A percentile compares a stretch with the other conserved stretches of the same genome.
Conservation (phyloP, 2,888 invertebrate genomes). For the Drosophila putrida region DNA sequence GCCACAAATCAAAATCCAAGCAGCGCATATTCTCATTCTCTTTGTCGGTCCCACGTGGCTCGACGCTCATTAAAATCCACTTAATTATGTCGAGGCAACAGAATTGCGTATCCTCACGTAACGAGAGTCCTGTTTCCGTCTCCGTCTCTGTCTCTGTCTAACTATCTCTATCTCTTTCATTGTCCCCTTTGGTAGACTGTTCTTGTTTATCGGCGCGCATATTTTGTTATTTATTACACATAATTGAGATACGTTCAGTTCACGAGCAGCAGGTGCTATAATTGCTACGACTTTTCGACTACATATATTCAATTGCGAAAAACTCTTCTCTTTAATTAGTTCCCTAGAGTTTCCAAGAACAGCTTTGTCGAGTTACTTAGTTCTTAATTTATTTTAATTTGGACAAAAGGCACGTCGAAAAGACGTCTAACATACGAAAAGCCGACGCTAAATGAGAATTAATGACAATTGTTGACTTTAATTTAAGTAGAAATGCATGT, state of each 20-base stretch:
- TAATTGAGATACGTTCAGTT: slow-evolving; percentile 70
- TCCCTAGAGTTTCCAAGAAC: slow-evolving; percentile 20
- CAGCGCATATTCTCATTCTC: slow-evolving; percentile 19
- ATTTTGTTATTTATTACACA: slow-evolving; percentile 71
- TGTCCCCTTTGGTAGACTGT: slow-evolving; percentile 18
- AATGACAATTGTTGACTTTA: slow-evolving; percentile 36
- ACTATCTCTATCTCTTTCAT: neutral
- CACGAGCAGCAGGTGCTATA: slow-evolving; percentile 28
- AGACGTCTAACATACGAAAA: slow-evolving; percentile 5
- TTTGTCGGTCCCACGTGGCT: slow-evolving; percentile 3
- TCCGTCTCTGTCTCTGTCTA: neutral
- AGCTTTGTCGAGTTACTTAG: slow-evolving; percentile 24
- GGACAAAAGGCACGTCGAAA: slow-evolving; percentile 2
- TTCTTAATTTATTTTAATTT: slow-evolving; percentile 67
- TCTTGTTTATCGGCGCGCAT: slow-evolving; percentile 41
- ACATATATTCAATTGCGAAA: slow-evolving; percentile 1
- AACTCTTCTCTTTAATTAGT: slow-evolving; percentile 37
- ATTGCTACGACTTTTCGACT: slow-evolving; percentile 15
- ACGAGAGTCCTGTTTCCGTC: neutral
- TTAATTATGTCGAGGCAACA: slow-evolving; percentile 64
- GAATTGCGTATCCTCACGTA: slow-evolving; percentile 12
- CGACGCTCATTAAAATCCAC: slow-evolving; percentile 76
- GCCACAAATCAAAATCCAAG: slow-evolving; percentile 63
- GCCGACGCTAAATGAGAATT: slow-evolving; percentile 48
- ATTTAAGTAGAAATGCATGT: slow-evolving; percentile 30